Conservation (phyloP, 2,113 vertebrate species). For the Canis aureus region DNA sequence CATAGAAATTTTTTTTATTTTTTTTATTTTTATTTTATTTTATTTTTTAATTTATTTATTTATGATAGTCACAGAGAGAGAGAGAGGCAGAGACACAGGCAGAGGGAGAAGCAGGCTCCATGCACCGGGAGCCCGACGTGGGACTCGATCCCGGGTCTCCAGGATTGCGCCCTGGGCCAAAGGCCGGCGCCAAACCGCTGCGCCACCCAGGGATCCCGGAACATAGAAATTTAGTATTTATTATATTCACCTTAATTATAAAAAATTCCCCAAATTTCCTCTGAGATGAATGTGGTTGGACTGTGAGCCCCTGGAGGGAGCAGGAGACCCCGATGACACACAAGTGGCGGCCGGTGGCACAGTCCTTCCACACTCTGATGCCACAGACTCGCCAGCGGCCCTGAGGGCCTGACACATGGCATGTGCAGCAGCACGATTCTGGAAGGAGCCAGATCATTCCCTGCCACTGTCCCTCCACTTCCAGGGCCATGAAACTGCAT, state of each 20-base stretch:
- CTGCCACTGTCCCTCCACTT: not conserved
- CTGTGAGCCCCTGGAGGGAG: not conserved
- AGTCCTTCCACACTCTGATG: accelerated
- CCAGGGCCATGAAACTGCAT: not conserved
- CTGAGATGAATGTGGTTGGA: not conserved
- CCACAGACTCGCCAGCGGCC: not conserved
- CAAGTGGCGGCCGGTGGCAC: accelerated
- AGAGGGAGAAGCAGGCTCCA: too few relatives aligned
- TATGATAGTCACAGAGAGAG: too few relatives aligned
- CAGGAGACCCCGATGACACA: accelerated
- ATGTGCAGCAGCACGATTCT: accelerated
- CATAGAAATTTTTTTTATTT: not conserved
- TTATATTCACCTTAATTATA: not conserved
- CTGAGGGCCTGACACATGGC: not conserved
- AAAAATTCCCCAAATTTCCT: not conserved
- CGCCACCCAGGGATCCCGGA: too few relatives aligned
- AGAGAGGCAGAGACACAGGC: too few relatives aligned
- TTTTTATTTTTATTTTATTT: too few relatives aligned
- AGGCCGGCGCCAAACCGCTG: too few relatives aligned
- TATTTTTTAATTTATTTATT: too few relatives aligned
- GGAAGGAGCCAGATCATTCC: not conserved
- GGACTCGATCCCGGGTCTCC: too few relatives aligned
- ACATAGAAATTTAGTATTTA: not conserved
- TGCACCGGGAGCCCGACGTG: too few relatives aligned
- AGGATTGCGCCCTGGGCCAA: too few relatives aligned